phyloP scores from a whole-genome alignment of 2,113 vertebrate species.

The Colius striatus region DNA sequence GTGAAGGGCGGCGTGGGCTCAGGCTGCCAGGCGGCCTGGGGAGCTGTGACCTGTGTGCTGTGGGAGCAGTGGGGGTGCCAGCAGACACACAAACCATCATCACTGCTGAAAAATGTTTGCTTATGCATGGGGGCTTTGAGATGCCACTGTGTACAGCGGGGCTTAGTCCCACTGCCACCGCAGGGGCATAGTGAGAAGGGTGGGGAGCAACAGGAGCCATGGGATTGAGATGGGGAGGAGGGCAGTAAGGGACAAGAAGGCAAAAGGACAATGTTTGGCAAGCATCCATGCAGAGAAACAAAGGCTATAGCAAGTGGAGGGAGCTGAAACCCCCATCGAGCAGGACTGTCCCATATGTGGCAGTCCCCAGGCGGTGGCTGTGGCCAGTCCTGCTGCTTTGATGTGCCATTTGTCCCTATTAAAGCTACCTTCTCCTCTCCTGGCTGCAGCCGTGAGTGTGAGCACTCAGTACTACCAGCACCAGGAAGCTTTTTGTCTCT shows the following conservation, averaged over 20 bases:
- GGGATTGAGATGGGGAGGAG: not conserved
- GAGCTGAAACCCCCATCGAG: not conserved
- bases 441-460: not conserved
- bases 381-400: not conserved
- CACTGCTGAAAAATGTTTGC: accelerated
- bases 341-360: not conserved
- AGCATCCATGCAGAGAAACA: not conserved
- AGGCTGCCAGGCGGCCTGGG: not conserved
- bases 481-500: not conserved
- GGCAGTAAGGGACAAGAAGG: not conserved
- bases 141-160: not conserved
- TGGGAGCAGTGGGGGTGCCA: not conserved
- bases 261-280: not conserved
- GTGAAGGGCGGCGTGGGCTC: not conserved
- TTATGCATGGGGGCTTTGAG: not conserved
- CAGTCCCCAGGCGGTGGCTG: accelerated
- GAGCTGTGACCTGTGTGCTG: not conserved
- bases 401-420: not conserved
- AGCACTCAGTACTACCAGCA: not conserved
- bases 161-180: accelerated
- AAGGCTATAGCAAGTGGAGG: not conserved
- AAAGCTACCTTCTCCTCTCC: not conserved
- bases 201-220: not conserved
- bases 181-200: not conserved
- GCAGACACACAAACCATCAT: accelerated